Base-by-base conservation (phyloP, 2,888 invertebrate species). In the Leptothorax acervorum region DNA sequence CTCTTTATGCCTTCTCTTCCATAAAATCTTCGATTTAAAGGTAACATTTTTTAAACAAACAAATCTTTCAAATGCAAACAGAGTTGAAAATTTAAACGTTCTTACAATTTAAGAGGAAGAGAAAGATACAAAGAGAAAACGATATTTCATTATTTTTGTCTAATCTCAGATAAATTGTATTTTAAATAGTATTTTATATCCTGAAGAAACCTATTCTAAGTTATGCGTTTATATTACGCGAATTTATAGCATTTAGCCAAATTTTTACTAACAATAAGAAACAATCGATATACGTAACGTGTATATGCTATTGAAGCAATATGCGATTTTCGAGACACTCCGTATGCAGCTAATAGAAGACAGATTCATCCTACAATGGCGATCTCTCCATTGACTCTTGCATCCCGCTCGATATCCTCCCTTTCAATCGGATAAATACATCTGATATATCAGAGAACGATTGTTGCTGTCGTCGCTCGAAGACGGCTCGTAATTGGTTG, bases 381-480 rank as follows among this genome's bases (percentile, higher is more conserved):
- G 82, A 87, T 82, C 84, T 60, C 79, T 84, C 86, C 78, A 85
- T 48, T 82, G 86, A 85, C 42, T 63, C 63, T 82, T 85, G 68
- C 70, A 28, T 88, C 73, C 78, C 82, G 42, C 55, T 65, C 76
- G 9, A 70, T 73, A 39, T 70, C 66, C 53, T 62, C 81, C 75
- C 88, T 85, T 85, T 87, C 85, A 84, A 83, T 87, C 70, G 18
- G 23, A 45, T 74, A 66, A 84, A 82, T 90, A 84, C 83, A 87
- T 86, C 83, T 68, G 89, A 84, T 90, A 84, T 90, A 90, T 86
- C 87, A 79, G 82, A 60, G 63, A 84, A 81, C 84, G 85, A 89
- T 89, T 87, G 88, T 90, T 71, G 83, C 78, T 82, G 53, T 76
- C 62, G 57, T 70, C 42, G n/a, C 57, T 66, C 70, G 60, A 81